Percentiles rank a stretch among this genome's conserved stretches.
Conservation (phyloP, 2,888 invertebrate species). For the Phlogophora meticulosa region DNA sequence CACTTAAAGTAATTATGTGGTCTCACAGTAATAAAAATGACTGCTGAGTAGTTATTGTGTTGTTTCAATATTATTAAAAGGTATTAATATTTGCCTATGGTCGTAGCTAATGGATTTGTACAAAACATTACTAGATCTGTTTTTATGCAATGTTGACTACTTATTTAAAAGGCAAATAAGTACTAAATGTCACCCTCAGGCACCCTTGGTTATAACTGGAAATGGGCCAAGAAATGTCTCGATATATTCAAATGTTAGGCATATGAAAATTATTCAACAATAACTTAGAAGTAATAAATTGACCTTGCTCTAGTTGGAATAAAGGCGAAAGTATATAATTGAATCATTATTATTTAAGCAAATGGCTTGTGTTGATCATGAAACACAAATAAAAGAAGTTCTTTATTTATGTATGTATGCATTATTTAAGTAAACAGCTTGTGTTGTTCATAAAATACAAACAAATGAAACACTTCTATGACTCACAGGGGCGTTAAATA, state of each 20-base stretch:
- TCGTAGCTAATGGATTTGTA: slow-evolving; percentile 22
- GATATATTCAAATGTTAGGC: neutral
- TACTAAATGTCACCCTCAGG: too few species aligned
- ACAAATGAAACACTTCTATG: too few species aligned
- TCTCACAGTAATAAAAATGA: slow-evolving; percentile 17
- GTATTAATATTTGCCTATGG: slow-evolving; percentile 15
- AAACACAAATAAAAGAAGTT: too few species aligned
- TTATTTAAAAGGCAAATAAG: too few species aligned
- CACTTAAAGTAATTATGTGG: slow-evolving; percentile 38
- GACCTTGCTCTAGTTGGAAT: neutral
- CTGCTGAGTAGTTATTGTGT: slow-evolving; percentile 22
- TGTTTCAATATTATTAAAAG: slow-evolving; percentile 11
- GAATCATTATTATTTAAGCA: neutral
- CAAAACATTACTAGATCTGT: neutral
- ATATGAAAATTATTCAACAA: neutral
- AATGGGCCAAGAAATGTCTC: neutral
- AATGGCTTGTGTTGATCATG: too few species aligned
- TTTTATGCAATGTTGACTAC: neutral
- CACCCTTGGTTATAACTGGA: neutral
- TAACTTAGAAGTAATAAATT: neutral
- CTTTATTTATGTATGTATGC: too few species aligned
- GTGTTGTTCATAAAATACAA: too few species aligned
- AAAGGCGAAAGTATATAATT: slow-evolving; percentile 5
- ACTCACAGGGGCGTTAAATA: slow-evolving; percentile 15
- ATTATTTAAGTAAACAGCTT: too few species aligned